These are phyloP conservation scores for Zaprionus nigranus DNA, from an alignment of 1,140 invertebrate species.

Conservation along the genomic window DNA sequence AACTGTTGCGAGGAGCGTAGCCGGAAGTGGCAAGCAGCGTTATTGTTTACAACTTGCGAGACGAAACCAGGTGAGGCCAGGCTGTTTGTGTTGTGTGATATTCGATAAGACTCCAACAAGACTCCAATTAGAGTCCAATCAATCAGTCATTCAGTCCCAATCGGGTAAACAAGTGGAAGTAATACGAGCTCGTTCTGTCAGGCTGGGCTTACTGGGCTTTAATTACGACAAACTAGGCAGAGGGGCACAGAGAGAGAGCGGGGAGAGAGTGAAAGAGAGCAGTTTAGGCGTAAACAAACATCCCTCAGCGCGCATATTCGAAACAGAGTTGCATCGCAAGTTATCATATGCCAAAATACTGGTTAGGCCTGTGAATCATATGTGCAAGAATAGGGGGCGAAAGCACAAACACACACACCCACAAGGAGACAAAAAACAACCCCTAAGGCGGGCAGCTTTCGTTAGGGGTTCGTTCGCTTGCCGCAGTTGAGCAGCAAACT, in stretches of 20 bases:
- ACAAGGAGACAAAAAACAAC: background rate
- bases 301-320: constrained; percentile 1
- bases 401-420: background rate
- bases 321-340: constrained; percentile 1
- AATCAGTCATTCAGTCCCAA: background rate
- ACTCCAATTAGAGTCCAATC: background rate
- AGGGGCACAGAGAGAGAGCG: background rate
- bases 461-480: constrained; percentile 51
- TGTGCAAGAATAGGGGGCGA: background rate
- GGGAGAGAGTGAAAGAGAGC: background rate
- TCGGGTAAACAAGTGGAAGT: background rate
- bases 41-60: constrained; percentile 29
- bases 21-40: background rate
- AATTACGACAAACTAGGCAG: background rate
- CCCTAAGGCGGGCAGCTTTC: constrained; percentile 45
- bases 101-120: background rate
- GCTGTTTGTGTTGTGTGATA: constrained; percentile 2
- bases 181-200: background rate
- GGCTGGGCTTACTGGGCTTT: background rate
- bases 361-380: background rate
- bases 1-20: constrained; percentile 34
- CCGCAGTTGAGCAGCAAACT: constrained; percentile 77
- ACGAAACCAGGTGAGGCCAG: constrained; percentile 18
- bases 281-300: background rate
- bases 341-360: background rate